Base-by-base conservation (phyloP, 2,797 vertebrate species). In the Microctenopoma stevenorrisi region DNA sequence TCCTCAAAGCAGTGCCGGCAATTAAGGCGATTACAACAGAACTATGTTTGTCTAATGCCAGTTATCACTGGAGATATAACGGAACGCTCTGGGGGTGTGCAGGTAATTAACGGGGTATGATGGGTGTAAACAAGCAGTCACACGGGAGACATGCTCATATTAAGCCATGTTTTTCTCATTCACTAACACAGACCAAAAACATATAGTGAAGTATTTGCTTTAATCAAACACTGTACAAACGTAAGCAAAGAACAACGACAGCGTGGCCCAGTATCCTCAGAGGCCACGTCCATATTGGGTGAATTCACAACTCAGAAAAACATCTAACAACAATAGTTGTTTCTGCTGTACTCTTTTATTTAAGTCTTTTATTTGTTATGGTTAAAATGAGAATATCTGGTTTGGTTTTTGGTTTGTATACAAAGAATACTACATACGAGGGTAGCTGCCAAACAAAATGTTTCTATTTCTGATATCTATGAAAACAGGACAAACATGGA, bases 61-160 rank as follows among this genome's bases (percentile, higher is more conserved):
- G 60, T 78, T 85, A 87, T 90, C 82, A 1, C 66, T 5, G 42
- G 81, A 87, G 79, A 85, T 69, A 69, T 64, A 74, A 76, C 68
- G 25, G 67, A 74, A 64, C 28, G 33, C 86, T 78, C 71, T 18
- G 18, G 74, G 84, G 88, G 86, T 81, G 74, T 91, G 87, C 69
- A 72, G 90, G 92, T 91, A 93, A 94, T 94, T 93, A 93, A 80
- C 79, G 47, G 71, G 83, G 72, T 65, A 74, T 83, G 72, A 84
- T 76, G 65, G 81, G 78, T 80, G 89, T 92, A 92, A 94, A 93
- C 89, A 93, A 65, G 51, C 12, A 1, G 53, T 64, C 91, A 67
- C 88, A 73, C 3, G 76, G 85, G 87, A 88, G 53, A 55, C 14
- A 28, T 0, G 38, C 78, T 88, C 55, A 50, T 44, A 77, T 50